These are phyloP conservation scores for Drosophila diplacantha DNA, from an alignment of 2,888 invertebrate genomes.

Conservation along the genomic window DNA sequence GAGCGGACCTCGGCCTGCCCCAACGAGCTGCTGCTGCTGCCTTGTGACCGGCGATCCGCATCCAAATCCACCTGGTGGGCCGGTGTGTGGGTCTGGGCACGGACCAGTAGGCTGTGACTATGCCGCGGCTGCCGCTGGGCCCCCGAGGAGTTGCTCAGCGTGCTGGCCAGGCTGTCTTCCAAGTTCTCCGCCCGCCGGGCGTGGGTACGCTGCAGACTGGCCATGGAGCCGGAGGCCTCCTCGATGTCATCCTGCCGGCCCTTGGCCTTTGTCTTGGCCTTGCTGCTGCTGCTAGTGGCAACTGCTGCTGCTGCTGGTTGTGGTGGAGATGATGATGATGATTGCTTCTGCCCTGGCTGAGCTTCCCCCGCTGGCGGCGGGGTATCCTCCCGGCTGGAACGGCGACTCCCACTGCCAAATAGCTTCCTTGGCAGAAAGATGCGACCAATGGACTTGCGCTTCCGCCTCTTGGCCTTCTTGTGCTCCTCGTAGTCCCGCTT, in stretches of 20 bases:
- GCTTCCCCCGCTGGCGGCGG: slow-evolving; percentile 19
- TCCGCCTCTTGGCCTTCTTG: slow-evolving; percentile 72
- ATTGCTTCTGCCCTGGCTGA: not conserved
- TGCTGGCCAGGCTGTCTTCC: slow-evolving; percentile 77
- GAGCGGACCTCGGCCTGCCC: slow-evolving; percentile 18
- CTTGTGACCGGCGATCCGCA: slow-evolving; percentile 16
- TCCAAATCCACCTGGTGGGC: slow-evolving; percentile 32
- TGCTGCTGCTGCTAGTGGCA: not conserved
- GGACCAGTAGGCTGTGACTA: slow-evolving; percentile 72
- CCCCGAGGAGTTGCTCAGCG: slow-evolving; percentile 75
- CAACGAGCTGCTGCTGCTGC: slow-evolving; percentile 11
- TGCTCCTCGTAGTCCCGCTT: slow-evolving; percentile 78
- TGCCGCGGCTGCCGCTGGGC: slow-evolving; percentile 49
- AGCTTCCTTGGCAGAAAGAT: slow-evolving; percentile 75
- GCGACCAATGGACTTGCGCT: slow-evolving; percentile 75
- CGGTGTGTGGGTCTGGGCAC: slow-evolving; percentile 74
- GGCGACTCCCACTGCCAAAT: slow-evolving; percentile 60
- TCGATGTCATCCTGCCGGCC: slow-evolving; percentile 52
- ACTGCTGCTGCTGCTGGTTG: not conserved
- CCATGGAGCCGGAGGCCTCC: slow-evolving; percentile 52
- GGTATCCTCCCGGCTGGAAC: slow-evolving; percentile 47
- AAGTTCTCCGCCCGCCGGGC: slow-evolving; percentile 26
- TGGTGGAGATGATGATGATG: slow-evolving; percentile 11
- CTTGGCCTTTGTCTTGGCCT: slow-evolving; percentile 18
- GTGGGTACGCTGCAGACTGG: slow-evolving; percentile 12